Evolutionary conservation across 2,888 invertebrate species (phyloP).

Genomic region (Mayetiola destructor): DNA sequence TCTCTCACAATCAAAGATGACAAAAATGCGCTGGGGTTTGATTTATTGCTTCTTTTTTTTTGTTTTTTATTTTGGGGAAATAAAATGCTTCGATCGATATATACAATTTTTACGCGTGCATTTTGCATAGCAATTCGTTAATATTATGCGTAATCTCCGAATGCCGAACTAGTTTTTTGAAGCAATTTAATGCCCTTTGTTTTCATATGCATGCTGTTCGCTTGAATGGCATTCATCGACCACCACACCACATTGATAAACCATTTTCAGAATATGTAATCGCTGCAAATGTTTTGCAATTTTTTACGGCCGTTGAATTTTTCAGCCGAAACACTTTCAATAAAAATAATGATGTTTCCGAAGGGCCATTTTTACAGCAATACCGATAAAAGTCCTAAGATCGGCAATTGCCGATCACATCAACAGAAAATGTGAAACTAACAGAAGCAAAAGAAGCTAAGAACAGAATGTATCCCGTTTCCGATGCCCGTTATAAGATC

Average conservation of each 20-base stretch:
- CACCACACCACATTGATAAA: too few relatives aligned
- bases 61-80: too few relatives aligned
- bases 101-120: background rate
- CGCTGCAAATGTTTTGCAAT: background rate
- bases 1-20: too few relatives aligned
- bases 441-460: too few relatives aligned
- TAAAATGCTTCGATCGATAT: background rate
- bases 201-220: conserved; percentile 9
- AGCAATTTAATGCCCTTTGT: conserved; percentile 10
- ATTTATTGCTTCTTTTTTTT: too few relatives aligned
- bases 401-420: too few relatives aligned
- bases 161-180: conserved; percentile 7
- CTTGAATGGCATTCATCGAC: background rate
- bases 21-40: conserved; percentile 10
- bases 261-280: background rate
- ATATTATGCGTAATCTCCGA: too few relatives aligned
- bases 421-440: too few relatives aligned
- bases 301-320: background rate
- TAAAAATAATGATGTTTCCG: conserved; percentile 2
- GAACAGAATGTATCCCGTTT: too few relatives aligned
- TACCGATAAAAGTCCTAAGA: background rate
- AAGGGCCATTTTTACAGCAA: background rate
- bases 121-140: conserved; percentile 6
- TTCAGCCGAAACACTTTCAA: background rate
- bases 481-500: too few relatives aligned